Evolutionary conservation across 1,140 invertebrate genomes (phyloP), one percentile per base, ranked within the genome.

Genomic region (Mamestra configurata): DNA sequence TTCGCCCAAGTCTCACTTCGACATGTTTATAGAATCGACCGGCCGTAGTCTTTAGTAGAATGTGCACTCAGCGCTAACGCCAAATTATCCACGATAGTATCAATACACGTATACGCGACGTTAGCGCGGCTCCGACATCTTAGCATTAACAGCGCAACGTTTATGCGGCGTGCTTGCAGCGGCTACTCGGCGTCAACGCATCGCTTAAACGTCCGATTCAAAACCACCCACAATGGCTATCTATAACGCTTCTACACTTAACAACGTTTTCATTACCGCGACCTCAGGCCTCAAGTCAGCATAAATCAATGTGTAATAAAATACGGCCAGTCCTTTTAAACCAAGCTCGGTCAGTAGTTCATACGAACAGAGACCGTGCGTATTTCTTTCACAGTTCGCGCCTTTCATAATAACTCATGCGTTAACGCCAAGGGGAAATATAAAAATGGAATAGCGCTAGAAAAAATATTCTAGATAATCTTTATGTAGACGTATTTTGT

Each of bases 351-450:
- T 87, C 79, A 88, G 53, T 80, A 72, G 83, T 84, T 84, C 82
- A 86, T 27, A 79, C 35, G 51, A 70, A 61, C 46, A 66, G 24
- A 64, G 27, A 35, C 72, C 51, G 76, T 83, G 86, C 86, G 82
- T 84, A 84, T 80, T 84, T 76, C 80, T 79, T 81, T 81, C 75
- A 82, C 75, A 43, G 59, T 20, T 64, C 61, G 37, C 35, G 72
- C 81, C 77, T 82, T 88, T 88, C 43, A 81, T 77, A 82, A 22
- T 82, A 82, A 84, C n/a, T 59, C 82, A 78, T 80, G 86, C 83
- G 83, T 86, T 81, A 88, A 88, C 66, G 43, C 75, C 83, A 43
- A 61, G 79, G 83, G 81, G 82, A 84, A 86, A 83, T 83, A 81
- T 78, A 76, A 79, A 84, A 83, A 80, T 79, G 81, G 80, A 85